Evolutionary conservation across 2,888 invertebrate genomes (phyloP).

Genomic region (Coleophora deauratella): DNA sequence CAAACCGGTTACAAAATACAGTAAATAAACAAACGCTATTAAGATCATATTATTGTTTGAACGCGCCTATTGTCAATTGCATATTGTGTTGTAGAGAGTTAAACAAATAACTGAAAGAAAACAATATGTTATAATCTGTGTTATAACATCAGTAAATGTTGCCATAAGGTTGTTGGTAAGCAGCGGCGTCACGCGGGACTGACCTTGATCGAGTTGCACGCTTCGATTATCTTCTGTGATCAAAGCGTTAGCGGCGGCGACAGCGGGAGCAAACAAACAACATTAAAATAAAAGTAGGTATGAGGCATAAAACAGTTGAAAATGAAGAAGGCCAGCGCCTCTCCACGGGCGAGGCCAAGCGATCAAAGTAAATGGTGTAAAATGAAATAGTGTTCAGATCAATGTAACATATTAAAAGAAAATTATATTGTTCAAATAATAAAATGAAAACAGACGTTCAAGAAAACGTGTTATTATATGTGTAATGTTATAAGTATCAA

Average conservation of each 20-base stretch:
- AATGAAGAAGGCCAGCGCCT: constrained; percentile 11
- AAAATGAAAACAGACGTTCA: constrained; percentile 1
- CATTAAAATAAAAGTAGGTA: constrained; percentile 36
- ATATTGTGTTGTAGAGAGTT: no score
- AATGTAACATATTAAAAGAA: not conserved
- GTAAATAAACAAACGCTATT: no score
- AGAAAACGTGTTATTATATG: constrained; percentile 20
- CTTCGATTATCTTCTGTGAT: constrained; percentile 92
- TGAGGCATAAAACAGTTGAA: constrained; percentile 9
- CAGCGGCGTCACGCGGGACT: constrained; percentile 44
- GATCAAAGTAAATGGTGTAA: constrained; percentile 8
- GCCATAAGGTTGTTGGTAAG: constrained; percentile 23
- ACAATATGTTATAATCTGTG: not conserved
- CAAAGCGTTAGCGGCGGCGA: constrained; percentile 56
- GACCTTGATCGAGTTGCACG: constrained; percentile 95
- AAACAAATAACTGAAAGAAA: no score
- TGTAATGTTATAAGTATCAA: constrained; percentile 28
- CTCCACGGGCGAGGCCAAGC: constrained; percentile 9
- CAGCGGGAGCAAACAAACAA: constrained; percentile 55
- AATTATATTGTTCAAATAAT: not conserved
- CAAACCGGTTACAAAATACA: no score
- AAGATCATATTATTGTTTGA: no score
- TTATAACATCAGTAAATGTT: constrained; percentile 18
- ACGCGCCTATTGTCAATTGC: no score
- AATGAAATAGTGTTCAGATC: not conserved